Evolutionary conservation across 2,797 vertebrate species (phyloP), one percentile per base, ranked within the genome.

Genomic region (Poeciliopsis turneri): DNA sequence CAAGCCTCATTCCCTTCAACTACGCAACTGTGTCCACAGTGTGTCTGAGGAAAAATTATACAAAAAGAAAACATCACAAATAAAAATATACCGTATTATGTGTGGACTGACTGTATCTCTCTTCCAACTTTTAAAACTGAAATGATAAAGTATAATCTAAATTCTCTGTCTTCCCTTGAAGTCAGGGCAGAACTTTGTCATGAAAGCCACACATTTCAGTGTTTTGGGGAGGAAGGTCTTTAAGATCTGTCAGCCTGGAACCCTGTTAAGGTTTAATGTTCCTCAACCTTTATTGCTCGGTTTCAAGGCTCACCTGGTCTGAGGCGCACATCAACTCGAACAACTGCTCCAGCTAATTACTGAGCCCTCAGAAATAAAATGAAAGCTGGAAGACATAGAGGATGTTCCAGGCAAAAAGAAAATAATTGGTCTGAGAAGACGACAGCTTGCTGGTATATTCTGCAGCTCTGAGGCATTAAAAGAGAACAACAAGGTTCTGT

Each of bases 321-420:
- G 30, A 59, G 46, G 76, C 0, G 16, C 81, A 87, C 76, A 79
- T 82, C 25, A 2, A 69, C 30, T 75, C 39, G 78, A 79, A 78
- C 64, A 89, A 86, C 86, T 33, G 74, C 5, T 12, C 75, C 57
- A 68, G 20, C 85, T 90, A 93, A 94, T 94, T 91, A 89, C 88
- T 75, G 75, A 79, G 86, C 85, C 82, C 79, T 70, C 47, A 45
- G 78, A 84, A 90, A 86, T 90, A 78, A 80, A 88, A 80, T 78
- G 78, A 86, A 87, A 83, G 74, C 36, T 36, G 74, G 57, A 76
- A 84, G 82, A 81, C 82, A 88, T 74, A 81, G 76, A 84, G 84
- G 61, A 79, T 80, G 84, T 86, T 82, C 81, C 57, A 41, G 83
- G 61, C 51, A n/a, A 51, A 51, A 47, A 5, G 1, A 86, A 90